Evolutionary conservation across 2,113 vertebrate genomes (phyloP).

Genomic region (Passer montanus): DNA sequence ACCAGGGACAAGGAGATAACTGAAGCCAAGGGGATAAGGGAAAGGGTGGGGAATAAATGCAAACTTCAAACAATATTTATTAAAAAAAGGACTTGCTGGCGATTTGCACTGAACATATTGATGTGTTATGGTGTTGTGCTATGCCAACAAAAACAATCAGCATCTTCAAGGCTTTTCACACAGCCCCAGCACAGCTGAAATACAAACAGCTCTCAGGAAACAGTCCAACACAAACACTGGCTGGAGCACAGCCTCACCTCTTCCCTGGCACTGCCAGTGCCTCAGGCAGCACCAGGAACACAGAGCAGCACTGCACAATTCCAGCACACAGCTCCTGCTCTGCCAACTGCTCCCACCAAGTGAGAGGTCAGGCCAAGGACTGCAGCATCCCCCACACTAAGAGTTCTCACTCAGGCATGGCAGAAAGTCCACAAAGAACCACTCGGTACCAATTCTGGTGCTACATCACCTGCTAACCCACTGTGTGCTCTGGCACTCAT

Average conservation of each 20-base stretch:
- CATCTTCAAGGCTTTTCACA: conserved; percentile 53
- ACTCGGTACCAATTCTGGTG: background rate
- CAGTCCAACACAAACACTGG: conserved; percentile 38
- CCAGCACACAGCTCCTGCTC: background rate
- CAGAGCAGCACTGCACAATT: background rate
- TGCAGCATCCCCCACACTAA: background rate
- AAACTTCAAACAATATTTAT: background rate
- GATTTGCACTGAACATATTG: conserved; percentile 22
- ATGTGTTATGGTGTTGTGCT: background rate
- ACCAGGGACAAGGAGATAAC: background rate
- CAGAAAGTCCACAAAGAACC: background rate
- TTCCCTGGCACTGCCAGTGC: background rate
- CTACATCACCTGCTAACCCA: background rate
- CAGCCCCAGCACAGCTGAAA: conserved; percentile 36
- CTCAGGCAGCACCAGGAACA: background rate
- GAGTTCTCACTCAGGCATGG: no score
- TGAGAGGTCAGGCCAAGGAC: background rate
- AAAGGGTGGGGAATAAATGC: background rate
- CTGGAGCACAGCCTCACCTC: conserved; percentile 16
- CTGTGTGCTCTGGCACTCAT: background rate
- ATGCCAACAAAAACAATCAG: conserved; percentile 56
- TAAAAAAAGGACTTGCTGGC: background rate
- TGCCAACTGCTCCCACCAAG: background rate
- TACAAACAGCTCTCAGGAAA: conserved; percentile 39
- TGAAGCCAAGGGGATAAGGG: background rate